Evolutionary conservation across 2,888 invertebrate genomes (phyloP).

Genomic region (Zootermopsis nevadensis): DNA sequence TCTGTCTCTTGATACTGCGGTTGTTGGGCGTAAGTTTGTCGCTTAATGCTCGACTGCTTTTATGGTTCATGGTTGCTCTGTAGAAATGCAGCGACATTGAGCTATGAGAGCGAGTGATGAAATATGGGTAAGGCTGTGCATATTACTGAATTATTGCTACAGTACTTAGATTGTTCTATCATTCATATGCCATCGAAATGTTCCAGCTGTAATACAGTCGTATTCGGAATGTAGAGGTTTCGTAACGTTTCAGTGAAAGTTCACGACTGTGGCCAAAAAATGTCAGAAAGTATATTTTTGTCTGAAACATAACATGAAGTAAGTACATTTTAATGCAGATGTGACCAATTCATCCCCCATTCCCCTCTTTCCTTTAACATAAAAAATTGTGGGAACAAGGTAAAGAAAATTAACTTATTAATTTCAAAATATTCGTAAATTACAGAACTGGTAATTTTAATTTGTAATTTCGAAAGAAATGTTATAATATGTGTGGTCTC

Average conservation of each 20-base stretch:
- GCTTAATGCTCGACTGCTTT: neutral
- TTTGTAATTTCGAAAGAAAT: neutral
- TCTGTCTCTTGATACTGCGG: neutral
- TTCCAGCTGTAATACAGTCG: neutral
- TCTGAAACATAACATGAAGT: neutral
- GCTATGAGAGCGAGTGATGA: neutral
- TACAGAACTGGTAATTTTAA: neutral
- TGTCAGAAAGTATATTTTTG: neutral
- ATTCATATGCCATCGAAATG: neutral
- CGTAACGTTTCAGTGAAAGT: neutral
- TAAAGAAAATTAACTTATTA: neutral
- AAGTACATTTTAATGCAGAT: neutral
- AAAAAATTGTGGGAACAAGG: neutral
- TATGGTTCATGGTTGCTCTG: neutral
- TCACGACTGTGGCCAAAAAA: constrained; percentile 3
- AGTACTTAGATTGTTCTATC: neutral
- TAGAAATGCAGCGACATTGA: neutral
- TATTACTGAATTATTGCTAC: constrained; percentile 9
- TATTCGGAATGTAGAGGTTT: neutral
- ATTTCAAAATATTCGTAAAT: neutral
- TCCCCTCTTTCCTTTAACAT: neutral
- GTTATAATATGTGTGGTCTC: neutral
- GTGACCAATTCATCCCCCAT: neutral
- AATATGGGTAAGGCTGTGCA: constrained; percentile 11
- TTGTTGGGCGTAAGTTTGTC: neutral